Evolutionary conservation across 2,113 vertebrate genomes (phyloP), one percentile per base, ranked within the genome.

Genomic region (Rattus rattus): DNA sequence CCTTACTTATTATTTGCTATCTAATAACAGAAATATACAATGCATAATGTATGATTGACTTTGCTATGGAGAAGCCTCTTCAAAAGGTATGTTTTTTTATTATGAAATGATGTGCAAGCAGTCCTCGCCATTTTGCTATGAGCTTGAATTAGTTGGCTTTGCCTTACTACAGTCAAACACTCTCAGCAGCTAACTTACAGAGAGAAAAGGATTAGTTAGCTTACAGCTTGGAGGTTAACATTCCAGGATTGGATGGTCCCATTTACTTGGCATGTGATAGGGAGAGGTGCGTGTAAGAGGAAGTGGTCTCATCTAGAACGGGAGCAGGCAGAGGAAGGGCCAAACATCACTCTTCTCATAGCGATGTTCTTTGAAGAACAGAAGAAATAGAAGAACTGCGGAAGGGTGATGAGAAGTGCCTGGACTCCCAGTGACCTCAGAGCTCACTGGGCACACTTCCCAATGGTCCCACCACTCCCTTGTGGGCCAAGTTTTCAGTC

Each of bases 61-160:
- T 88, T 94, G 72, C 39, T 22, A 33, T 87, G 54, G 89, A 77
- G 52, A 79, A 79, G 47, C 79, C 80, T 93, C 85, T 85, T 16
- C 54, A 94, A 96, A 52, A 43, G 20, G 19, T 92, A 17, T 77
- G 52, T 5, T 85, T 95, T 95, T 67, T 95, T 36, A 43, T 19
- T 91, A 63, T 69, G 69, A 90, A 88, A 90, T 76, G 65, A 65
- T 65, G 13, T 59, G 91, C 91, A 90, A 49, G 26, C 26, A 70
- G 79, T 90, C 91, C 80, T 39, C 36, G 70, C 65, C 70, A 2
- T 88, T 91, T 77, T 93, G 73, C 83, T 80, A 7, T 26, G 2
- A 86, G 14, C 76, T 43, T 72, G 2, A 72, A 22, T 49, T 52
- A 73, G 26, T 77, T 10, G 36, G 16, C 6, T 63, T 83, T 63